Evolutionary conservation across 2,113 vertebrate species (phyloP).

Genomic region (Zingel zingel): DNA sequence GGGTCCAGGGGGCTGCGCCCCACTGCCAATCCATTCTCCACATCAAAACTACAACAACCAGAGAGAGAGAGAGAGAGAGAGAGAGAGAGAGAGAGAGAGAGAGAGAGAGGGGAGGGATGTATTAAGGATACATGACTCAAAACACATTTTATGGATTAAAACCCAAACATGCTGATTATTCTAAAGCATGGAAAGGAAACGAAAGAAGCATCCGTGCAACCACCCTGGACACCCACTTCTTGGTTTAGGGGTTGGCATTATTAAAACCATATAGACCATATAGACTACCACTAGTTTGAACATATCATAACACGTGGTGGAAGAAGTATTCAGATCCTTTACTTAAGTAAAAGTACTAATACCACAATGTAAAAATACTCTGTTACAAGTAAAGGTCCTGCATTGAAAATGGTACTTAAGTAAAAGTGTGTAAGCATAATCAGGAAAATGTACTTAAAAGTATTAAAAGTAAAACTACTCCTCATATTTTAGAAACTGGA

Average conservation of each 20-base stretch:
- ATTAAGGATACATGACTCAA: conserved; percentile 7
- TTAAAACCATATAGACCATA: background rate
- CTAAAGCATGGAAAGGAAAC: conserved; percentile 21
- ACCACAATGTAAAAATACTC: too few relatives aligned
- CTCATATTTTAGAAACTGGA: too few relatives aligned
- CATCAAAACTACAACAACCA: conserved; percentile 87
- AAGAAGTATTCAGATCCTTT: too few relatives aligned
- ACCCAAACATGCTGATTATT: background rate
- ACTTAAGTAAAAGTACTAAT: too few relatives aligned
- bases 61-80: background rate
- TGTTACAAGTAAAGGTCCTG: too few relatives aligned
- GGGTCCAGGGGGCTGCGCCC: conserved; percentile 86
- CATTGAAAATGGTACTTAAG: too few relatives aligned
- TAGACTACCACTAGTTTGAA: background rate
- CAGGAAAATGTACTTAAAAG: too few relatives aligned
- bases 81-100: background rate
- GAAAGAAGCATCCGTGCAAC: conserved; percentile 5
- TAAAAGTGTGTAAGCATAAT: too few relatives aligned
- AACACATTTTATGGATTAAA: conserved; percentile 1
- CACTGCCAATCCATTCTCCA: conserved; percentile 90
- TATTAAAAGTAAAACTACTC: too few relatives aligned
- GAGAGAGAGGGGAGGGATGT: background rate
- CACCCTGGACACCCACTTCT: background rate
- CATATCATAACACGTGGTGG: background rate
- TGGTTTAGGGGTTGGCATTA: background rate